Conservation (phyloP, 30 jellyfish, hydroid and myxozoan genomes). For the Aurelia coerulea region DNA sequence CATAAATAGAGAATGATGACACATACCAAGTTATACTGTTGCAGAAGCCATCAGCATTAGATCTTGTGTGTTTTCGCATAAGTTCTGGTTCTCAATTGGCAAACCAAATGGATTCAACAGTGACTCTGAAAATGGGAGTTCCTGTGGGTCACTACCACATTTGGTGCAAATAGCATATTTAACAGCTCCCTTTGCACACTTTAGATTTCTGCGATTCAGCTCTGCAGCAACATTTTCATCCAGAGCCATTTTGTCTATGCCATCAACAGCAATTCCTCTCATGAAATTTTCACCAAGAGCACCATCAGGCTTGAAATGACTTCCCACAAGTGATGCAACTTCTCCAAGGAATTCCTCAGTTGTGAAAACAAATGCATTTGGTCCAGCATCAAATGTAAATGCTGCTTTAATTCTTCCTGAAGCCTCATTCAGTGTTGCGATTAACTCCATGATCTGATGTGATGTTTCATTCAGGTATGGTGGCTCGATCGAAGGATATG, state of each 20-base stretch:
- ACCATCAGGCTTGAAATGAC: constrained; percentile 51
- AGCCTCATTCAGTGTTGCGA: constrained; percentile 65
- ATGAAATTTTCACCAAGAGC: constrained; percentile 47
- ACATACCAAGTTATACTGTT: too few relatives aligned
- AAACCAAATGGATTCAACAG: constrained; percentile 58
- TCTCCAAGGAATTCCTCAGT: constrained; percentile 64
- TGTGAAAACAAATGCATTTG: constrained; percentile 92
- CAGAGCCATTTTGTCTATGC: not conserved
- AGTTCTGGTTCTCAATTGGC: constrained; percentile 62
- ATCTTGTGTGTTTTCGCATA: constrained; percentile 41
- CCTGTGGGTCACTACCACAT: constrained; percentile 70
- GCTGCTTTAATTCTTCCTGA: constrained; percentile 80
- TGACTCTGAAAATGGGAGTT: constrained; percentile 56
- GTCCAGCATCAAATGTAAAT: constrained; percentile 98
- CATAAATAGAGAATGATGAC: too few relatives aligned
- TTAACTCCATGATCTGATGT: constrained; percentile 77
- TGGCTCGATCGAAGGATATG: constrained; percentile 91
- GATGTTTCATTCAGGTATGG: constrained; percentile 84
- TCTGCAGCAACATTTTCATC: constrained; percentile 34
- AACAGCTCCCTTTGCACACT: constrained; percentile 22
- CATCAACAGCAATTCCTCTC: constrained; percentile 26
- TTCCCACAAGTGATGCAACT: constrained; percentile 30
- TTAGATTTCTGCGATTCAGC: constrained; percentile 27
- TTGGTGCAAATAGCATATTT: constrained; percentile 45
- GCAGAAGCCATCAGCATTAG: constrained; percentile 2